phyloP scores from a whole-genome alignment of 1,140 invertebrate species.

The Pseudomyrmex concolor region DNA sequence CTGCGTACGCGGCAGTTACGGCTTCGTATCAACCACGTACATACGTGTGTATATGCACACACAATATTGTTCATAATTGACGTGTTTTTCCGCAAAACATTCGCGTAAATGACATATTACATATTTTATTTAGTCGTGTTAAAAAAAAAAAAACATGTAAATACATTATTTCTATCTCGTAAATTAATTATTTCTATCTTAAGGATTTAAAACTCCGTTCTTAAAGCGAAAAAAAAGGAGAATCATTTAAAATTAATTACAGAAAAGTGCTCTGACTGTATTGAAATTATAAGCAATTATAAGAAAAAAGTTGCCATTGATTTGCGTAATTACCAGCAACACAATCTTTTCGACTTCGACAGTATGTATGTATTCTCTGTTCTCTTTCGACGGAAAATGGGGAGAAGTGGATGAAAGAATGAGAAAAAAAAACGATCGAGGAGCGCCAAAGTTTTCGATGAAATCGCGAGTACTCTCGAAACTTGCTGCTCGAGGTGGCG shows the following conservation, averaged over 20 bases:
- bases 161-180: background rate
- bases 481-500: constrained; percentile 77
- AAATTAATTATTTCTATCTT: no score
- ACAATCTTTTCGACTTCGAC: constrained; percentile 58
- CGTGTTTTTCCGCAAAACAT: constrained; percentile 53
- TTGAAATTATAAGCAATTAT: constrained; percentile 31
- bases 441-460: constrained; percentile 81
- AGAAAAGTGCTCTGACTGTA: background rate
- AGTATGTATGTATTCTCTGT: constrained; percentile 41
- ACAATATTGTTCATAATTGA: no score
- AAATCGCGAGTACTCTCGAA: constrained; percentile 80
- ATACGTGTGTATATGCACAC: constrained; percentile 57
- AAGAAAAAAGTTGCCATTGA: background rate
- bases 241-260: constrained; percentile 4
- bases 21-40: constrained; percentile 71
- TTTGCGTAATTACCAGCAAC: constrained; percentile 51
- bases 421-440: constrained; percentile 67
- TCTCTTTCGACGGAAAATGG: constrained; percentile 28
- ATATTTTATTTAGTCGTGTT: background rate
- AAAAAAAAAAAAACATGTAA: background rate
- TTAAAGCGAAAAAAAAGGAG: background rate
- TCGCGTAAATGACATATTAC: no score
- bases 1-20: constrained; percentile 80
- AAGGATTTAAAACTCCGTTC: background rate
- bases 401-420: constrained; percentile 1